Conservation (phyloP, 2,797 vertebrate genomes). For the Microctenopoma lineatum region DNA sequence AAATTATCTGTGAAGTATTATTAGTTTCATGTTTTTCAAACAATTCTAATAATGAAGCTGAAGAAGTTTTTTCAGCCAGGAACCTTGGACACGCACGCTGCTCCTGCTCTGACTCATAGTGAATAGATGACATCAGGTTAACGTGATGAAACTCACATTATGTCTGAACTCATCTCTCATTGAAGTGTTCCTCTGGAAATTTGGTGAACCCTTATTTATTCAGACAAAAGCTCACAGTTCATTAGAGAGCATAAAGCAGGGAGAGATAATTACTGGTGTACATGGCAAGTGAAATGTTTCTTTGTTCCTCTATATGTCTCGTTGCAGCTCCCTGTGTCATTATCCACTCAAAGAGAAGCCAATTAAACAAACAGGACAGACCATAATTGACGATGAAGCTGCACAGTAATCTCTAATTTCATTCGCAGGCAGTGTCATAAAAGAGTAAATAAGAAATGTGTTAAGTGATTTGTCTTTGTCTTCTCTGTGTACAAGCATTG, state of each 20-base stretch:
- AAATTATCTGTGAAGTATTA: too few relatives aligned
- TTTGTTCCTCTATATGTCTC: slow-evolving; percentile 56
- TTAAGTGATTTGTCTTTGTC: slow-evolving; percentile 51
- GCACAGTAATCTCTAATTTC: slow-evolving; percentile 54
- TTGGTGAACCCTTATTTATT: slow-evolving; percentile 17
- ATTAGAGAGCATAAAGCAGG: slow-evolving; percentile 29
- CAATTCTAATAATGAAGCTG: too few relatives aligned
- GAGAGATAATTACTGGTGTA: slow-evolving; percentile 57
- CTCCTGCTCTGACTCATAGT: background rate
- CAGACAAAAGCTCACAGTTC: slow-evolving; percentile 34
- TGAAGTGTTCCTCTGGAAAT: background rate
- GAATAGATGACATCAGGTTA: background rate
- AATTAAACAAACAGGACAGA: slow-evolving; percentile 58
- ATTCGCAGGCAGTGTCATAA: slow-evolving; percentile 43
- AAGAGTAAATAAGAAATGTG: slow-evolving; percentile 51
- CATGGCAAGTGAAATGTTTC: slow-evolving; percentile 38
- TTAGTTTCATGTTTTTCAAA: too few relatives aligned
- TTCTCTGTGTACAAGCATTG: slow-evolving; percentile 21
- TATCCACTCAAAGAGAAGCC: slow-evolving; percentile 66
- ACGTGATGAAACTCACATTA: background rate
- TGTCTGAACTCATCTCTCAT: background rate
- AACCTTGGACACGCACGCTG: background rate
- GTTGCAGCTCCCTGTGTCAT: slow-evolving; percentile 58
- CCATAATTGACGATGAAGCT: slow-evolving; percentile 63
- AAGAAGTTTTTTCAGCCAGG: too few relatives aligned